Percentiles rank a stretch among this genome's conserved stretches.
These are phyloP conservation scores for Amblyopsis hoosieri DNA, from an alignment of 2,797 vertebrate species.

Conservation along the genomic window DNA sequence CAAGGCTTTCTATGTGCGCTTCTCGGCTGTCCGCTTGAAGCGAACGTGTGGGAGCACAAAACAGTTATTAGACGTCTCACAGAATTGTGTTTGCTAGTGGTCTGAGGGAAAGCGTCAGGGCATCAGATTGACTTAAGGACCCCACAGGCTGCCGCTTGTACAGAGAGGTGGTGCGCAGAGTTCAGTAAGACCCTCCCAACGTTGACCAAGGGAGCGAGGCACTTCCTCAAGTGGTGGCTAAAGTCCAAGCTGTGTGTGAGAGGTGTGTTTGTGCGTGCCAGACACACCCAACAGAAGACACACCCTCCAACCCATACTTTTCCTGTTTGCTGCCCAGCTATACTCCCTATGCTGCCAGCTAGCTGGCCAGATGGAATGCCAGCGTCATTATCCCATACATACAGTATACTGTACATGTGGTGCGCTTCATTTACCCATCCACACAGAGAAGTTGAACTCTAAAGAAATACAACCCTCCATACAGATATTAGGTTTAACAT, in stretches of 20 bases:
- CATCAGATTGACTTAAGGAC: neutral
- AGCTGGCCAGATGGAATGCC: constrained; percentile 20
- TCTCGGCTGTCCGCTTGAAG: neutral
- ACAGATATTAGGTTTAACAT: neutral
- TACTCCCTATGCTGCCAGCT: constrained; percentile 35
- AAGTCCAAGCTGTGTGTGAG: constrained; percentile 35
- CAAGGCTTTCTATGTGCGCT: neutral
- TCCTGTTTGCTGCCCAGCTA: constrained; percentile 15
- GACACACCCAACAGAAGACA: constrained; percentile 26
- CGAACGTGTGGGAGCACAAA: neutral
- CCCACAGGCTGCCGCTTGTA: neutral
- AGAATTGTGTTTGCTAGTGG: neutral
- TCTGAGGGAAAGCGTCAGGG: neutral
- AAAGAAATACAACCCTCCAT: neutral
- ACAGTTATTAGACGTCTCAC: neutral
- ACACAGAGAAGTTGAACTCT: neutral
- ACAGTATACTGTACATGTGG: constrained; percentile 33
- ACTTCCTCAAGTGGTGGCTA: constrained; percentile 46
- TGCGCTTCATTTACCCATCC: constrained; percentile 2
- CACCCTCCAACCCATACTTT: constrained; percentile 24
- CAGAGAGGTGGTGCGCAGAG: too few relatives aligned
- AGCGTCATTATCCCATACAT: constrained; percentile 22
- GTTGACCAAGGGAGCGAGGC: constrained; percentile 17
- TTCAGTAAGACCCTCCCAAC: neutral
- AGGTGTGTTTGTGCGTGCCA: constrained; percentile 20